Conservation (phyloP, 2,888 invertebrate species). For the Sarcophaga carnaria region DNA sequence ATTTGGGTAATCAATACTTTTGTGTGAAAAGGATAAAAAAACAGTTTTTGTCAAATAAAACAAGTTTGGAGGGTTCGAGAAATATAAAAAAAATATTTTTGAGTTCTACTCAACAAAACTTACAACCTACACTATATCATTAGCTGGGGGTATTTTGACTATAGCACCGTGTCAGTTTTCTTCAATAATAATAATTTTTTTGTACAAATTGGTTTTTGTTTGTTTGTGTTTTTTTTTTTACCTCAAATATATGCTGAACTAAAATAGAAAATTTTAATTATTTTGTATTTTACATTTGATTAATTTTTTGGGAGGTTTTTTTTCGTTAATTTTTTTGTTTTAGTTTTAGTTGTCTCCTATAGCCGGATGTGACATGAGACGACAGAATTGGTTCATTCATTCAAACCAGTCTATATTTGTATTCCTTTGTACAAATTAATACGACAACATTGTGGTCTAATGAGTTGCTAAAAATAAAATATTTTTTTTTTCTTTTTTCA, state of each 20-base stretch:
- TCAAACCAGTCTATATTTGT: constrained; percentile 55
- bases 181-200: too few species aligned
- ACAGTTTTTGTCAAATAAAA: too few species aligned
- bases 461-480: constrained; percentile 42
- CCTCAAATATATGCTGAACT: background rate
- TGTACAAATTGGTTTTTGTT: background rate
- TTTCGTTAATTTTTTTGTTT: constrained; percentile 19
- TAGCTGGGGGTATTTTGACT: too few species aligned
- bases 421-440: constrained; percentile 33
- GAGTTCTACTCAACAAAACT: too few species aligned
- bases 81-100: too few species aligned
- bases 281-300: background rate
- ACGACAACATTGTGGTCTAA: constrained; percentile 31
- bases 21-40: too few species aligned
- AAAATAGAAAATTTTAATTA: constrained; percentile 14
- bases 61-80: too few species aligned
- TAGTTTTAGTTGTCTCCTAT: constrained; percentile 6
- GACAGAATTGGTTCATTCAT: constrained; percentile 68
- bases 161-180: too few species aligned
- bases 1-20: too few species aligned
- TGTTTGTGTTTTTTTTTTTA: background rate
- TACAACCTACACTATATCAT: too few species aligned
- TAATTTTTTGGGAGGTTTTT: constrained; percentile 12
- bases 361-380: constrained; percentile 65
- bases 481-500: constrained; percentile 19